Conservation (phyloP, 2,888 invertebrate genomes). For the Physocephala rufipes region DNA sequence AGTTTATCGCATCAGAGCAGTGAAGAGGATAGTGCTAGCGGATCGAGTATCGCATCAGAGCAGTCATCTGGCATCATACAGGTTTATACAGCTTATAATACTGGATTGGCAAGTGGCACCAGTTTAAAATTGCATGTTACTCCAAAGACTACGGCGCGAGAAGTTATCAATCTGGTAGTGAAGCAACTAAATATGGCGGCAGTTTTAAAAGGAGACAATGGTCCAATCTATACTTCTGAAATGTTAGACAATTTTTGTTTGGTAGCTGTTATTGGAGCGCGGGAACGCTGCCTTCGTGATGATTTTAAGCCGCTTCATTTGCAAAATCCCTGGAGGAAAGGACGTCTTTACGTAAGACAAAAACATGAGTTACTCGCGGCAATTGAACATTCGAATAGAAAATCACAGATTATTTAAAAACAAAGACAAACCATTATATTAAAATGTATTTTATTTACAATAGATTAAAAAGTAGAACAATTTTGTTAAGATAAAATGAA, state of each 20-base stretch:
- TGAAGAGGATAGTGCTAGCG: constrained; percentile 58
- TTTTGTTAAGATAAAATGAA: not conserved
- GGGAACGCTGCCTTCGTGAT: constrained; percentile 92
- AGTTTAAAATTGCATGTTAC: constrained; percentile 94
- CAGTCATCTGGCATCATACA: constrained; percentile 68
- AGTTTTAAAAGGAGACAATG: constrained; percentile 83
- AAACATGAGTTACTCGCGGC: constrained; percentile 91
- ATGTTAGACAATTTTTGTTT: constrained; percentile 90
- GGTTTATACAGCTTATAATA: constrained; percentile 96
- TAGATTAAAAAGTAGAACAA: too few species aligned
- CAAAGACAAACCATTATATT: too few species aligned
- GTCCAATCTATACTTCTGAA: constrained; percentile 85
- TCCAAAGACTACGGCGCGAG: constrained; percentile 89
- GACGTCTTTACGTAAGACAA: constrained; percentile 89
- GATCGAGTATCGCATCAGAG: constrained; percentile 52
- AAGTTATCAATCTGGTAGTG: constrained; percentile 94
- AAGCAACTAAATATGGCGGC: constrained; percentile 95
- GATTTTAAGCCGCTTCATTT: constrained; percentile 93
- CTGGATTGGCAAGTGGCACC: constrained; percentile 91
- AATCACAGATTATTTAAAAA: constrained; percentile 54
- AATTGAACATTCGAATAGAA: constrained; percentile 86
- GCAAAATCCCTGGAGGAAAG: constrained; percentile 96
- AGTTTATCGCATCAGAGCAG: constrained; percentile 57
- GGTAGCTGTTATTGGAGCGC: constrained; percentile 93
- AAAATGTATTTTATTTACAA: too few species aligned